A percentile compares a stretch with the other conserved stretches of the same genome.
phyloP scores from a whole-genome alignment of 1,140 invertebrate genomes.

The Condylostylus longicornis region DNA sequence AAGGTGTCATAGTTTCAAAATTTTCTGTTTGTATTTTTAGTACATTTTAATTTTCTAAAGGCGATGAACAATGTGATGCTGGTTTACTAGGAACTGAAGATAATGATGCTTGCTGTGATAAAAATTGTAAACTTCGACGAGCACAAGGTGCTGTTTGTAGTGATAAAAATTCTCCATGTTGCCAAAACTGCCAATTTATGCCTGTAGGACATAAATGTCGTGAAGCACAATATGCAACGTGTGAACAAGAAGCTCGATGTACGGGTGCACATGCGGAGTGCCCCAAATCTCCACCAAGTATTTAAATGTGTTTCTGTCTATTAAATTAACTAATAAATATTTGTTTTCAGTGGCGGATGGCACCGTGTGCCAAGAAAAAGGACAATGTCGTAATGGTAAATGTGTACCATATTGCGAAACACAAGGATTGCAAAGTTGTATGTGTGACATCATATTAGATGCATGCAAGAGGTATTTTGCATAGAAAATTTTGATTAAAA shows the following conservation, averaged over 20 bases:
- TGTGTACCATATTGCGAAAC: slow-evolving; percentile 89
- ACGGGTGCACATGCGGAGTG: slow-evolving; percentile 45
- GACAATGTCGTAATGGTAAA: slow-evolving; percentile 68
- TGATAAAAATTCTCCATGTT: slow-evolving; percentile 90
- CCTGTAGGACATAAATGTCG: slow-evolving; percentile 63
- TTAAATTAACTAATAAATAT: no score
- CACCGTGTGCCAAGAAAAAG: slow-evolving; percentile 74
- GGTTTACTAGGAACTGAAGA: slow-evolving; percentile 83
- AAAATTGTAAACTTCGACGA: slow-evolving; percentile 73
- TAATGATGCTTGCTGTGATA: slow-evolving; percentile 82
- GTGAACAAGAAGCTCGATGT: slow-evolving; percentile 72
- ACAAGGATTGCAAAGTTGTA: slow-evolving; percentile 78
- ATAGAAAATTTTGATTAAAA: neutral
- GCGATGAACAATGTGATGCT: slow-evolving; percentile 88
- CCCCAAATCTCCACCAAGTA: slow-evolving; percentile 59
- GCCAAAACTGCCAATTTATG: slow-evolving; percentile 77
- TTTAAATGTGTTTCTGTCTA: no score
- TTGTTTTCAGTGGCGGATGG: slow-evolving; percentile 78
- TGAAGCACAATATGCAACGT: slow-evolving; percentile 74
- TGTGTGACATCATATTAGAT: slow-evolving; percentile 78
- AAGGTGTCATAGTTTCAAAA: no score
- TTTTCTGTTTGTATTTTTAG: no score
- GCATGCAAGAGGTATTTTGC: slow-evolving; percentile 23
- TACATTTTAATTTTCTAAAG: no score
- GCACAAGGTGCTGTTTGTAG: slow-evolving; percentile 71